These are phyloP conservation scores for Caenorhabditis briggsae DNA, from an alignment of 1,140 invertebrate genomes.

Conservation along the genomic window DNA sequence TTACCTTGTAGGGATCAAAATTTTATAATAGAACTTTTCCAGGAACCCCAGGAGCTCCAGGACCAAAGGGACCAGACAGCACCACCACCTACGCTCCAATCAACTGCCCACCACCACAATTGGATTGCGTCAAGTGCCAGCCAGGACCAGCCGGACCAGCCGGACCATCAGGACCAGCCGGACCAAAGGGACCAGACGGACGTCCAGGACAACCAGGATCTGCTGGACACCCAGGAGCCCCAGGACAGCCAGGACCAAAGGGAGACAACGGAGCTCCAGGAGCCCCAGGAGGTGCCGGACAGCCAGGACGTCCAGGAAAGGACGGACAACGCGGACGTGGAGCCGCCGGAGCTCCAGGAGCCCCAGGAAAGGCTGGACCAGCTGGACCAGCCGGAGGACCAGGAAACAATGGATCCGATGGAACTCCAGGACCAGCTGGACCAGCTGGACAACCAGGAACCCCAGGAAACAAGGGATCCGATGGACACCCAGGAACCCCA, in stretches of 20 bases:
- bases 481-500: slow-evolving; percentile 49
- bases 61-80: slow-evolving; percentile 64
- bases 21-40: background rate
- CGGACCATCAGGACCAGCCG: slow-evolving; percentile 47
- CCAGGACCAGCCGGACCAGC: slow-evolving; percentile 51
- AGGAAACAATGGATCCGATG: slow-evolving; percentile 45
- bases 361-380: slow-evolving; percentile 49
- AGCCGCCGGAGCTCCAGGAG: slow-evolving; percentile 47
- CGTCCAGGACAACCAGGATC: slow-evolving; percentile 51
- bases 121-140: slow-evolving; percentile 67
- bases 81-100: slow-evolving; percentile 63
- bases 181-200: slow-evolving; percentile 43
- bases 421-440: slow-evolving; percentile 60
- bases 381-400: slow-evolving; percentile 41
- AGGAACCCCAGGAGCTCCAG: slow-evolving; percentile 58
- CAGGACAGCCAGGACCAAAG: slow-evolving; percentile 50
- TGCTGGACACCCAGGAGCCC: slow-evolving; percentile 60
- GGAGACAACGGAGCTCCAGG: slow-evolving; percentile 53
- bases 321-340: slow-evolving; percentile 52
- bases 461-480: slow-evolving; percentile 48
- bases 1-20: background rate
- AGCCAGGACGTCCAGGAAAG: slow-evolving; percentile 59
- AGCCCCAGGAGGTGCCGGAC: slow-evolving; percentile 47
- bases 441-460: slow-evolving; percentile 44
- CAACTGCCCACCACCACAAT: slow-evolving; percentile 35